phyloP scores from a whole-genome alignment of 2,888 invertebrate genomes.

The Perizoma affinitatum region DNA sequence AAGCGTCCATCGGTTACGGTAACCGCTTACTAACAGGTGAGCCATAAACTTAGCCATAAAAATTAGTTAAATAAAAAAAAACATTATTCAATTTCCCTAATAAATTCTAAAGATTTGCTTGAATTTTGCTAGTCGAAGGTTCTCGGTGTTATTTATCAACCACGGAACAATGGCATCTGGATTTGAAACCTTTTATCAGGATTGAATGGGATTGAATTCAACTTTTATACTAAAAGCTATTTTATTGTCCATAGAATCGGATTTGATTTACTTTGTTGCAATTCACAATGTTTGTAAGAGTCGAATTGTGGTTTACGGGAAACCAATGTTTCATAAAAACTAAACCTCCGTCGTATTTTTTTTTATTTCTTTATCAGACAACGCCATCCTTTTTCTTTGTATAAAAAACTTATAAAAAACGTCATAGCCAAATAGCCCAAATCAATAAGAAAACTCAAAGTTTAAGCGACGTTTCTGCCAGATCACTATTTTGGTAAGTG shows the following conservation, averaged over 20 bases:
- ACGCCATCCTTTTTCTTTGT: too few species aligned
- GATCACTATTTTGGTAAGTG: too few species aligned
- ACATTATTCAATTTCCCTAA: not conserved
- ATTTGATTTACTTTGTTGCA: conserved; percentile 41
- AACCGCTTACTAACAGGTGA: too few species aligned
- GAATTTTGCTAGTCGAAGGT: not conserved
- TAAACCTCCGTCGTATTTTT: too few species aligned
- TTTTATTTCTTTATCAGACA: too few species aligned
- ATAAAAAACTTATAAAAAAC: too few species aligned
- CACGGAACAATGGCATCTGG: conserved; percentile 43
- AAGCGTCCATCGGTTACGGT: too few species aligned
- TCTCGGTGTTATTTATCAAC: conserved; percentile 34
- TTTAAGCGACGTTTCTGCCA: too few species aligned
- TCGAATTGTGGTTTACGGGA: conserved; percentile 5
- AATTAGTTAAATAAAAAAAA: too few species aligned
- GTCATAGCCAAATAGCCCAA: too few species aligned
- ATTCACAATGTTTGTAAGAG: conserved; percentile 17
- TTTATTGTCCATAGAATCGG: conserved; percentile 37
- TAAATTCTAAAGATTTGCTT: not conserved
- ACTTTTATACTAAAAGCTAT: conserved; percentile 47
- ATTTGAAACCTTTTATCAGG: conserved; percentile 51
- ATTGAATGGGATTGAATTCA: conserved; percentile 46
- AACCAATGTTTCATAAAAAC: conserved; percentile 2
- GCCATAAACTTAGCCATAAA: too few species aligned
- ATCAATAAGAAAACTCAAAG: too few species aligned